Evolutionary conservation across 2,888 invertebrate genomes (phyloP).

Genomic region (Drosophila paranaensis): DNA sequence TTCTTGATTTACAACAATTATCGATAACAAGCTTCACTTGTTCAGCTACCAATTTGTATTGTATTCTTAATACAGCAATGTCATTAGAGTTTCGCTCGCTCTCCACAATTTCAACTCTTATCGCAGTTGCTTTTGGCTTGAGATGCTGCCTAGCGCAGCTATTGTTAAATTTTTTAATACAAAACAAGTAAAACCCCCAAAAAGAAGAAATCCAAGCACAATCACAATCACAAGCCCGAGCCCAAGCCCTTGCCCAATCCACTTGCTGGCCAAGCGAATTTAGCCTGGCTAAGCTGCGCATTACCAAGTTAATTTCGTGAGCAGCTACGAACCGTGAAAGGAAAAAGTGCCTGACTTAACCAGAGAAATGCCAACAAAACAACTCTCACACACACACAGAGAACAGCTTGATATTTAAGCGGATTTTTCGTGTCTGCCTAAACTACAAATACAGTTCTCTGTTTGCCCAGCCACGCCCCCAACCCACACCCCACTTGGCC

Average conservation of each 20-base stretch:
- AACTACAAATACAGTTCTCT: slow-evolving; percentile 55
- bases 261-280: slow-evolving; percentile 11
- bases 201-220: not conserved
- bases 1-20: not conserved
- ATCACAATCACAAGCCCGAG: not conserved
- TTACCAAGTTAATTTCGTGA: slow-evolving; percentile 66
- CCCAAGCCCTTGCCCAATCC: not conserved
- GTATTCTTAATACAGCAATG: slow-evolving; percentile 3
- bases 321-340: slow-evolving; percentile 44
- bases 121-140: slow-evolving; percentile 15
- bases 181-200: slow-evolving; percentile 21
- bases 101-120: not conserved
- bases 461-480: slow-evolving; percentile 25
- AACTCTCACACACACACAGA: slow-evolving; percentile 19
- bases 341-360: slow-evolving; percentile 66
- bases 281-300: slow-evolving; percentile 55
- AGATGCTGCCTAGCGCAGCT: slow-evolving; percentile 31
- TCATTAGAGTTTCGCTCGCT: slow-evolving; percentile 29
- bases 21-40: not conserved
- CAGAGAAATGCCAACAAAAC: slow-evolving; percentile 72
- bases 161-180: slow-evolving; percentile 48
- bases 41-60: not conserved
- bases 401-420: slow-evolving; percentile 56
- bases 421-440: slow-evolving; percentile 56
- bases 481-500: slow-evolving; percentile 18